Conservation (phyloP, 2,113 vertebrate genomes). For the Pimephales promelas region DNA sequence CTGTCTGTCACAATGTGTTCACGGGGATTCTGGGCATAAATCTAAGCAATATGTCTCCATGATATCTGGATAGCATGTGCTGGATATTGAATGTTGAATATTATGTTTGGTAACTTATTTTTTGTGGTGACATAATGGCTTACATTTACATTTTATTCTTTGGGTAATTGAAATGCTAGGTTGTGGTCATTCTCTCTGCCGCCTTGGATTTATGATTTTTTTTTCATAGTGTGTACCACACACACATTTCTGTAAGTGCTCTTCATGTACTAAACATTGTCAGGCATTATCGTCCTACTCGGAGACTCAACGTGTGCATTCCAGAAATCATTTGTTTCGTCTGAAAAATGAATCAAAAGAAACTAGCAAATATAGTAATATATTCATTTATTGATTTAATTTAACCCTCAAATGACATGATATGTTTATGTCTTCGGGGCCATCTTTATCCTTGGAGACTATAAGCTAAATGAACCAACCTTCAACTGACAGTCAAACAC, state of each 20-base stretch:
- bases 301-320: conserved; percentile 37
- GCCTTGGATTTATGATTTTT: background rate
- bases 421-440: background rate
- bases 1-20: background rate
- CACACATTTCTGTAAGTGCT: conserved; percentile 13
- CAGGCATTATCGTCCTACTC: conserved; percentile 20
- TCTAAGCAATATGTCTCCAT: background rate
- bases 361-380: background rate
- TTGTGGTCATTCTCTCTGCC: background rate
- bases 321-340: background rate
- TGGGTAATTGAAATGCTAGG: conserved; percentile 10
- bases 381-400: background rate
- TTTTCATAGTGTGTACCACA: background rate
- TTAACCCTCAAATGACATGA: background rate
- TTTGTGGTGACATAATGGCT: background rate
- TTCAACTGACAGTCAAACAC: background rate
- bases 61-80: background rate
- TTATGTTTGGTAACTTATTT: background rate
- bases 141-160: background rate
- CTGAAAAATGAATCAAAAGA: background rate
- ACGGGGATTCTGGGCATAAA: background rate
- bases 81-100: background rate
- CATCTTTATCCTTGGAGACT: background rate
- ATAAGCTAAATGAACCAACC: background rate
- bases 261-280: conserved; percentile 12